A percentile compares a stretch with the other conserved stretches of the same genome.
phyloP scores from a whole-genome alignment of 2,888 invertebrate species.

The Andrena bicolor region DNA sequence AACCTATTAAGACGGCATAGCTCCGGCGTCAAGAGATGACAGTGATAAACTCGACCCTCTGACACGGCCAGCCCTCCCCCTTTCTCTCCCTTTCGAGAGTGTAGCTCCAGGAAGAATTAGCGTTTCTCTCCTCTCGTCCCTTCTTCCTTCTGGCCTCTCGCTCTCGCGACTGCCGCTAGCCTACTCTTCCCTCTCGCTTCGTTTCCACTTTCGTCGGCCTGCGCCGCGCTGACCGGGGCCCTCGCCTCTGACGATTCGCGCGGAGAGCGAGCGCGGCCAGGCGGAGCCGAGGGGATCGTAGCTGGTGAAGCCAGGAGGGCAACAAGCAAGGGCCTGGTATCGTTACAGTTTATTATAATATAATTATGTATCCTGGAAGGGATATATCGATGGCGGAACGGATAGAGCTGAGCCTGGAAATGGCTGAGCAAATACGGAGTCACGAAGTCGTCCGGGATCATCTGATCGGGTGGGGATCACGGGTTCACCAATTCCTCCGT shows the following conservation, averaged over 20 bases:
- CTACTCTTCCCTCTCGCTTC: slow-evolving; percentile 9
- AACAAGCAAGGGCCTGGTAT: slow-evolving; percentile 72
- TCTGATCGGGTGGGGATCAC: slow-evolving; percentile 71
- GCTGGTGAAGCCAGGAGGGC: slow-evolving; percentile 56
- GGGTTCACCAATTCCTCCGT: slow-evolving; percentile 77
- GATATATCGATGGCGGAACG: slow-evolving; percentile 78
- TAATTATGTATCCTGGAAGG: slow-evolving; percentile 83
- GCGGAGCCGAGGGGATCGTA: slow-evolving; percentile 54
- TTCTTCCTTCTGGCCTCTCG: slow-evolving; percentile 24
- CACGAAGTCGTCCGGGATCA: slow-evolving; percentile 82
- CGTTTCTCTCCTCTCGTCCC: slow-evolving; percentile 45
- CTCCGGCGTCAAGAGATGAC: slow-evolving; percentile 78
- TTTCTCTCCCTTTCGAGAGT: slow-evolving; percentile 7
- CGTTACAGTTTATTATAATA: slow-evolving; percentile 85
- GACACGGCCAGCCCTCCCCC: slow-evolving; percentile 69
- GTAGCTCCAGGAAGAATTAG: slow-evolving; percentile 64
- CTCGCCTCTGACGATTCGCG: slow-evolving; percentile 19
- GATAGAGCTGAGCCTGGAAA: slow-evolving; percentile 73
- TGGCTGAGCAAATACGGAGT: slow-evolving; percentile 84
- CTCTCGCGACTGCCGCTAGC: slow-evolving; percentile 10
- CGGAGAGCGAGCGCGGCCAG: slow-evolving; percentile 23
- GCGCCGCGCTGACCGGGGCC: slow-evolving; percentile 18
- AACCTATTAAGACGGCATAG: slow-evolving; percentile 78
- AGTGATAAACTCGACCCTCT: slow-evolving; percentile 80
- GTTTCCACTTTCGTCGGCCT: slow-evolving; percentile 4